A percentile compares a stretch with the other conserved stretches of the same genome.
These are phyloP conservation scores for Caligus rogercresseyi DNA, from an alignment of 1,140 invertebrate genomes.

Conservation along the genomic window DNA sequence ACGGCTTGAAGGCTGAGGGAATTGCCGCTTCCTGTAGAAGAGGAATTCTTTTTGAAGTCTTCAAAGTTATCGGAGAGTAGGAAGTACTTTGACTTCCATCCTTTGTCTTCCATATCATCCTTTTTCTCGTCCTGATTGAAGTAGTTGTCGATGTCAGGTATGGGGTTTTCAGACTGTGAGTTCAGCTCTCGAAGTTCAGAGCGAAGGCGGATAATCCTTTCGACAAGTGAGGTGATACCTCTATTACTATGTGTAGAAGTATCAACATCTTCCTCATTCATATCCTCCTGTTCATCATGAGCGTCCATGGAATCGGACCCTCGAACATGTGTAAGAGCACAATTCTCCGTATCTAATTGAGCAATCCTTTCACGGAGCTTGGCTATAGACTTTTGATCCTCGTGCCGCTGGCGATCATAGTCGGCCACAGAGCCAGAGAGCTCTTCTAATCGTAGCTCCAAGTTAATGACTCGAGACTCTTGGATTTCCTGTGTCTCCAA, in stretches of 20 bases:
- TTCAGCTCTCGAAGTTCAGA: not conserved
- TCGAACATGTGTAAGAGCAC: not conserved
- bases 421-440: conserved; percentile 8
- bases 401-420: conserved; percentile 13
- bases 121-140: not conserved
- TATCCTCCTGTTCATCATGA: too few species aligned
- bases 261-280: not conserved
- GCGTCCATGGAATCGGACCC: too few species aligned
- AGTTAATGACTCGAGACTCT: conserved; percentile 6
- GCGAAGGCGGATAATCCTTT: not conserved
- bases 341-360: not conserved
- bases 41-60: not conserved
- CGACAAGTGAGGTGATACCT: not conserved
- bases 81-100: not conserved
- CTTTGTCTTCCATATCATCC: not conserved
- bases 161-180: not conserved
- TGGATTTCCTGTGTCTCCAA: not conserved
- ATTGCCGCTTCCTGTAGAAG: not conserved
- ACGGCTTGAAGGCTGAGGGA: not conserved
- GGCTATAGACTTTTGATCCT: conserved; percentile 3
- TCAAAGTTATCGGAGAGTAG: not conserved
- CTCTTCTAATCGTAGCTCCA: conserved; percentile 11
- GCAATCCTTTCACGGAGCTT: not conserved
- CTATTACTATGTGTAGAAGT: not conserved
- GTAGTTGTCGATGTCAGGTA: not conserved